Evolutionary conservation across 53 echinoderm and acorn worm species (phyloP).

Genomic region (Echinarachnius parma): DNA sequence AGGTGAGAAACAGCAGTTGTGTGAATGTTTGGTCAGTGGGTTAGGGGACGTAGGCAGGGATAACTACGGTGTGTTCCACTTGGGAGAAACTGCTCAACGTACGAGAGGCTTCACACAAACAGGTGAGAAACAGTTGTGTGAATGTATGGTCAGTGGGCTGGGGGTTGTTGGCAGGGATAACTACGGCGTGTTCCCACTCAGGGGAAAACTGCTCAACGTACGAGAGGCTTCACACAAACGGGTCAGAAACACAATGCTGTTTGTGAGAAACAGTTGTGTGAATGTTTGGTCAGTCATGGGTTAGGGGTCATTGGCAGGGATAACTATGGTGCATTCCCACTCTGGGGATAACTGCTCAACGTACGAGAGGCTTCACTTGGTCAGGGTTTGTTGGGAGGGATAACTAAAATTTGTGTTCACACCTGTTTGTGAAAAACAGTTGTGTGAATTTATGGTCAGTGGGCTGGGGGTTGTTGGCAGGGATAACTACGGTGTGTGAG

Average conservation of each 20-base stretch:
- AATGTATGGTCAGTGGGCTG: conserved; percentile 82
- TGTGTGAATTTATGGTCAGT: conserved; percentile 56
- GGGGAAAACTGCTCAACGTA: conserved; percentile 87
- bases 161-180: conserved; percentile 79
- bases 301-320: conserved; percentile 80
- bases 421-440: no score
- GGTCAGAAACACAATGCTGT: no score
- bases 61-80: conserved; percentile 88
- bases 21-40: conserved; percentile 76
- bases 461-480: conserved; percentile 85
- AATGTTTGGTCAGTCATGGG: no score
- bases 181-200: conserved; percentile 90
- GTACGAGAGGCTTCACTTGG: conserved; percentile 82
- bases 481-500: conserved; percentile 87
- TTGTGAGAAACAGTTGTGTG: conserved; percentile 47
- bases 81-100: conserved; percentile 90
- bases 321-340: conserved; percentile 79
- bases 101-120: conserved; percentile 83
- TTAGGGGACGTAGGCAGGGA: conserved; percentile 82
- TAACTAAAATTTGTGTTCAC: no score
- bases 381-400: no score
- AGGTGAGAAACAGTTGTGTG: conserved; percentile 59
- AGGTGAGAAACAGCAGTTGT: conserved; percentile 67
- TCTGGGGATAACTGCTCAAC: conserved; percentile 80
- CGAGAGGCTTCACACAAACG: conserved; percentile 86